A percentile compares a stretch with the other conserved stretches of the same genome.
These are phyloP conservation scores for Lithophane leautieri DNA, from an alignment of 2,888 invertebrate species.

Conservation along the genomic window DNA sequence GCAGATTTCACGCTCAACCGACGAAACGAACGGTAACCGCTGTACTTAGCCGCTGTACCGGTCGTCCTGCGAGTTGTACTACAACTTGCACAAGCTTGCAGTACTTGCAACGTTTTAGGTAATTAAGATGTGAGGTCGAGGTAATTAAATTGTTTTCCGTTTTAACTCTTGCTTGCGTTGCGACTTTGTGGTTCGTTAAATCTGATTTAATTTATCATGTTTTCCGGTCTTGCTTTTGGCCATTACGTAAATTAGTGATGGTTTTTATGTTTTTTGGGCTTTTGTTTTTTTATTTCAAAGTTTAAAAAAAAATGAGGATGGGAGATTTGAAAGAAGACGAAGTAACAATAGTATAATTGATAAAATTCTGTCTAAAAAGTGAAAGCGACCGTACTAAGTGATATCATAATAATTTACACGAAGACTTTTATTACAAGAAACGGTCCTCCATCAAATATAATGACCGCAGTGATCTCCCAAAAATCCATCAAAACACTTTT, in stretches of 20 bases:
- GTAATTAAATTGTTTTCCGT: slow-evolving; percentile 58
- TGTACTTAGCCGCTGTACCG: slow-evolving; percentile 46
- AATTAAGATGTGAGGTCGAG: slow-evolving; percentile 48
- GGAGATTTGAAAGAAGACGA: neutral
- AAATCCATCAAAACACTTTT: slow-evolving; percentile 67
- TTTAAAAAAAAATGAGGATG: neutral
- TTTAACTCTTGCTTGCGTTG: slow-evolving; percentile 44
- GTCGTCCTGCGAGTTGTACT: slow-evolving; percentile 51
- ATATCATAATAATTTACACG: slow-evolving; percentile 60
- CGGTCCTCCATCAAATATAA: slow-evolving; percentile 59
- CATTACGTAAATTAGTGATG: slow-evolving; percentile 13
- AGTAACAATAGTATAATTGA: slow-evolving; percentile 17
- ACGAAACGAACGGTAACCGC: slow-evolving; percentile 62
- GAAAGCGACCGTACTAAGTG: slow-evolving; percentile 42
- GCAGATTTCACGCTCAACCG: slow-evolving; percentile 66
- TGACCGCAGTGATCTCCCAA: slow-evolving; percentile 59
- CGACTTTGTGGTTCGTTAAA: slow-evolving; percentile 39
- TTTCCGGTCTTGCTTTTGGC: slow-evolving; percentile 6
- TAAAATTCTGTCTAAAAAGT: slow-evolving; percentile 16
- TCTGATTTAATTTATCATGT: slow-evolving; percentile 45
- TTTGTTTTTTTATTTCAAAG: neutral
- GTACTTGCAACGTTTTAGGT: slow-evolving; percentile 54
- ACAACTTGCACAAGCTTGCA: slow-evolving; percentile 35
- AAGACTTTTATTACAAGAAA: slow-evolving; percentile 57
- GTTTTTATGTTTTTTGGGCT: neutral